Conservation (phyloP, 1,140 invertebrate species). For the Leptinotarsa texana region DNA sequence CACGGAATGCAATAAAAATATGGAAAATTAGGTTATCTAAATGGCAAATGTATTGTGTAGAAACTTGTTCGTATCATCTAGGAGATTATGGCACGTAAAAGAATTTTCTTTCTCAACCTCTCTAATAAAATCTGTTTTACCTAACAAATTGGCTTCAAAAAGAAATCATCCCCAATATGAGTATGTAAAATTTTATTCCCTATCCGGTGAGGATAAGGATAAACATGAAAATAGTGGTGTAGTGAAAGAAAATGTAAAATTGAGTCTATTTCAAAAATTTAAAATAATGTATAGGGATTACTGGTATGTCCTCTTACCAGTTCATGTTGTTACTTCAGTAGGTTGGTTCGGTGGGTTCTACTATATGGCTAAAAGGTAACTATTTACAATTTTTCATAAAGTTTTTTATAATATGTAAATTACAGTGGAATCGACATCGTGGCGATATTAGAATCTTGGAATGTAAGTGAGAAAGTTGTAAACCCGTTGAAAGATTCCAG, state of each 20-base stretch:
- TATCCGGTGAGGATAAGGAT: not conserved
- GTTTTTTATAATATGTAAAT: not conserved
- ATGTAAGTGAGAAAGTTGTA: constrained; percentile 76
- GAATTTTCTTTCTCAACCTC: not conserved
- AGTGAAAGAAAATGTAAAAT: constrained; percentile 53
- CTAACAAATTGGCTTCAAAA: not conserved
- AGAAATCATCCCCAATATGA: not conserved
- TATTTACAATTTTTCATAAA: not conserved
- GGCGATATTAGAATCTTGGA: constrained; percentile 72
- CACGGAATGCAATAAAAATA: not conserved
- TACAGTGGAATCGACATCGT: constrained; percentile 87
- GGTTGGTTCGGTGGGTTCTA: constrained; percentile 88
- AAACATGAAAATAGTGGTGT: constrained; percentile 24
- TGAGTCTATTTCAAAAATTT: constrained; percentile 78
- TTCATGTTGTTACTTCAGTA: constrained; percentile 83
- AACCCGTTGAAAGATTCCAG: constrained; percentile 73
- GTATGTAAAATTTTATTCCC: constrained; percentile 18
- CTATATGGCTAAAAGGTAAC: constrained; percentile 80
- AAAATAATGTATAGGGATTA: constrained; percentile 92
- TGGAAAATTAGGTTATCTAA: not conserved
- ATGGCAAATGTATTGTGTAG: constrained; percentile 7
- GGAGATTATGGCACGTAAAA: constrained; percentile 6
- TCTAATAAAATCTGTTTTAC: not conserved
- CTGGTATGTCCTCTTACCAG: constrained; percentile 90
- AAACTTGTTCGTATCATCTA: not conserved